These are phyloP conservation scores for Galago senegalensis DNA, from an alignment of 2,797 vertebrate species.

Conservation along the genomic window DNA sequence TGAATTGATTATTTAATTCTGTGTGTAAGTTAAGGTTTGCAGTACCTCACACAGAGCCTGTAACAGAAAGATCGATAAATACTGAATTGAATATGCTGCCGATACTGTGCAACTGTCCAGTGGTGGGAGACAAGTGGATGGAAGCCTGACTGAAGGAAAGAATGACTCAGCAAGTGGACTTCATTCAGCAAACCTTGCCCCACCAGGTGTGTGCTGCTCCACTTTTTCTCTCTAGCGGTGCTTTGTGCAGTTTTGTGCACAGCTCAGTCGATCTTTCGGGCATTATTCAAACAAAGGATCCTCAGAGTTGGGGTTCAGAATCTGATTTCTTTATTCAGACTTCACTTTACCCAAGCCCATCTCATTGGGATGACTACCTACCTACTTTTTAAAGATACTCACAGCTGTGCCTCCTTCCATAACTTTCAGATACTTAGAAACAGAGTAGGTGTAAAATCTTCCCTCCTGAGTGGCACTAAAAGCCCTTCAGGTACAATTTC, in stretches of 20 bases:
- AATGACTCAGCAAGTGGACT: not conserved
- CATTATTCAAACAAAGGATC: not conserved
- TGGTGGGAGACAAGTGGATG: not conserved
- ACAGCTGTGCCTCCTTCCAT: not conserved
- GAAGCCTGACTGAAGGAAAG: not conserved
- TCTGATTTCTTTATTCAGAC: constrained; percentile 12
- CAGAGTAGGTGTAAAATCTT: constrained; percentile 1
- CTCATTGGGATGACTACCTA: not conserved
- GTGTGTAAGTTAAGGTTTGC: not conserved
- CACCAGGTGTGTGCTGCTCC: not conserved
- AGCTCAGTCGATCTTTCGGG: not conserved
- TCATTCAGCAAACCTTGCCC: not conserved
- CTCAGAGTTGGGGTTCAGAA: not conserved
- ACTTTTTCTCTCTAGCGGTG: not conserved
- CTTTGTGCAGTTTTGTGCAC: not conserved
- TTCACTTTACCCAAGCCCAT: not conserved
- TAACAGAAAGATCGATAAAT: constrained; percentile 32
- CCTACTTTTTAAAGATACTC: not conserved
- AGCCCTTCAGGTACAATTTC: not conserved
- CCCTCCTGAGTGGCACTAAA: not conserved
- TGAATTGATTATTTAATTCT: constrained; percentile 25
- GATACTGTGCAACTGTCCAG: not conserved
- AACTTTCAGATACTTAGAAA: not conserved
- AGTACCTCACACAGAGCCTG: not conserved
- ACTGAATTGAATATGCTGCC: not conserved